Evolutionary conservation across 2,113 vertebrate genomes (phyloP).

Genomic region (Cyprichromis sp.): DNA sequence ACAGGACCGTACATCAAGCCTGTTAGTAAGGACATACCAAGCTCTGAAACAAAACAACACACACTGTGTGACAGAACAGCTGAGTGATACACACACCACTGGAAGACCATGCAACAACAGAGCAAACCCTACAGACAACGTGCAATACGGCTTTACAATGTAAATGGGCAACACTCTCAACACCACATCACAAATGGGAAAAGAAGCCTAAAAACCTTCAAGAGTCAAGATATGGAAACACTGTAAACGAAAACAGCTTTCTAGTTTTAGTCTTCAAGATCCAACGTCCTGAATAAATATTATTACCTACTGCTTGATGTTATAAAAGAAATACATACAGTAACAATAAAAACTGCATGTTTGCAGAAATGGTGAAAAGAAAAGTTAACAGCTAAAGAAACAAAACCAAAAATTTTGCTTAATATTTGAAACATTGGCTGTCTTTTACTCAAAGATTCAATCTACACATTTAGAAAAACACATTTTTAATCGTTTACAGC

Average conservation of each 20-base stretch:
- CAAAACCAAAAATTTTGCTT: not conserved
- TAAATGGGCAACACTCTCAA: not conserved
- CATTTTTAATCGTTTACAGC: rapidly evolving
- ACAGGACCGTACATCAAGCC: not conserved
- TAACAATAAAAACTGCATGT: not conserved
- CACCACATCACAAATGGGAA: not conserved
- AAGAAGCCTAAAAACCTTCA: not conserved
- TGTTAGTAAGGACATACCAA: not conserved
- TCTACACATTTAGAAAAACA: not conserved
- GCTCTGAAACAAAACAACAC: not conserved
- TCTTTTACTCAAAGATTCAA: not conserved
- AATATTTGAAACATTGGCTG: not conserved
- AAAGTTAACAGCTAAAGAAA: not conserved
- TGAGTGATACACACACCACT: not conserved
- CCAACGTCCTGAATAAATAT: not conserved
- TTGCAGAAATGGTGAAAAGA: not conserved
- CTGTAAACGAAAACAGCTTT: not conserved
- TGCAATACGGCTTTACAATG: not conserved
- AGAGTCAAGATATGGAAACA: not conserved
- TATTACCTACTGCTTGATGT: not conserved
- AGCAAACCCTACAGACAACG: not conserved
- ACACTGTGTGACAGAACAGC: not conserved
- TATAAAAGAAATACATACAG: not conserved
- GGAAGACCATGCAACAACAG: slow-evolving; percentile 4
- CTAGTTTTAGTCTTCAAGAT: not conserved